These are phyloP conservation scores for Halcyon malimbica DNA, from an alignment of 2,113 vertebrate species.

Conservation along the genomic window DNA sequence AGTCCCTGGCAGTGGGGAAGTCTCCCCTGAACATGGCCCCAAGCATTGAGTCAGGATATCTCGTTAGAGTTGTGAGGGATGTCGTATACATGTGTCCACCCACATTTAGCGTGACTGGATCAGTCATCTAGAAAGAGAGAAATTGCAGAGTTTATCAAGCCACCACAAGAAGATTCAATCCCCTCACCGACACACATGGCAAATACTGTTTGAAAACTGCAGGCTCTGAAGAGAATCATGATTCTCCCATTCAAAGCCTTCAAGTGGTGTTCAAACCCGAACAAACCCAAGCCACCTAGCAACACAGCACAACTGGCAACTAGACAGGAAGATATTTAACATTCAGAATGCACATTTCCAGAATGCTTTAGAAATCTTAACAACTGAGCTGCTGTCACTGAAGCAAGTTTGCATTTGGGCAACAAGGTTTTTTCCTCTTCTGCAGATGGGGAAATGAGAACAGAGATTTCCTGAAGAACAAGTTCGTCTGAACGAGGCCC, in stretches of 20 bases:
- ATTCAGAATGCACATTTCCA: neutral
- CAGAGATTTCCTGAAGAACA: conserved; percentile 44
- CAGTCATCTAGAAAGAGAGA: conserved; percentile 84
- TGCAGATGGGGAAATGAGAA: conserved; percentile 42
- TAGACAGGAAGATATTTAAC: neutral
- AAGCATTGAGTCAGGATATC: conserved; percentile 89
- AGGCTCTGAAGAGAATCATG: neutral
- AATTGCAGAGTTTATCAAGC: conserved; percentile 58
- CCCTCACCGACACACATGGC: neutral
- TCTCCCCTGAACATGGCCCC: conserved; percentile 89
- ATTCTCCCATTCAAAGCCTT: neutral
- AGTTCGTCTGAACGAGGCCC: conserved; percentile 26
- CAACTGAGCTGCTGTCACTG: neutral
- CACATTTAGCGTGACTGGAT: conserved; percentile 89
- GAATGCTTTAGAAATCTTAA: conserved; percentile 14
- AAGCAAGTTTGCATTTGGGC: conserved; percentile 28
- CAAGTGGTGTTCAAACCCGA: neutral
- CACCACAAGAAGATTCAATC: neutral
- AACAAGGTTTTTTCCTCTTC: neutral
- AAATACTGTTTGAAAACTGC: neutral
- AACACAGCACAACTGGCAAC: conserved; percentile 29
- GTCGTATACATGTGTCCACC: conserved; percentile 89
- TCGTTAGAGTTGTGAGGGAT: conserved; percentile 85
- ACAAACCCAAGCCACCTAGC: conserved; percentile 16
- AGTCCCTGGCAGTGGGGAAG: conserved; percentile 85